Evolutionary conservation across 2,888 invertebrate genomes (phyloP).

Genomic region (Drosophila setosimentum): DNA sequence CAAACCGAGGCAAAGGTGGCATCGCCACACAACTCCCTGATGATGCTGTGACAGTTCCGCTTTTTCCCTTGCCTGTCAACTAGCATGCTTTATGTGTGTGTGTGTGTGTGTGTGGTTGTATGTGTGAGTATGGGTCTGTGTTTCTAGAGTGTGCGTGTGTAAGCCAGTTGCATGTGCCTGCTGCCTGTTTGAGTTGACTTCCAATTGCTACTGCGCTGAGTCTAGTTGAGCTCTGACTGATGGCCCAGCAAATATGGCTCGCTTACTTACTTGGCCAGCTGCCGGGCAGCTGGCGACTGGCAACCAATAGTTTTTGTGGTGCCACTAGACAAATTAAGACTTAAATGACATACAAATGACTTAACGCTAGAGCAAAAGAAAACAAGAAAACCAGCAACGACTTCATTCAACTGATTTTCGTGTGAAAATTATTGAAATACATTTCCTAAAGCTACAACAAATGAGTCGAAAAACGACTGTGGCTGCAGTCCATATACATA

Average conservation of each 20-base stretch:
- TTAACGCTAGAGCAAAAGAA: slow-evolving; percentile 18
- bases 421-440: slow-evolving; percentile 81
- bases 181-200: slow-evolving; percentile 26
- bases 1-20: slow-evolving; percentile 54
- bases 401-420: slow-evolving; percentile 74
- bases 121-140: slow-evolving; percentile 19
- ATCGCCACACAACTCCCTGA: slow-evolving; percentile 39
- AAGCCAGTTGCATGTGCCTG: slow-evolving; percentile 69
- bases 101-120: slow-evolving; percentile 17
- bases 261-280: slow-evolving; percentile 24
- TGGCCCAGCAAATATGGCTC: slow-evolving; percentile 46
- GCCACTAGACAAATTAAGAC: slow-evolving; percentile 66
- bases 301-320: slow-evolving; percentile 16
- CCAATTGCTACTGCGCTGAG: slow-evolving; percentile 45
- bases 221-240: slow-evolving; percentile 74
- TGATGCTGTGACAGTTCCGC: slow-evolving; percentile 74
- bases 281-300: slow-evolving; percentile 6
- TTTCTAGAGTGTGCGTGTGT: slow-evolving; percentile 54
- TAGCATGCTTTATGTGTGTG: slow-evolving; percentile 5
- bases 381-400: slow-evolving; percentile 39
- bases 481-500: slow-evolving; percentile 27
- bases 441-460: slow-evolving; percentile 70
- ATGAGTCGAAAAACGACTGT: slow-evolving; percentile 51
- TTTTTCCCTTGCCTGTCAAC: slow-evolving; percentile 47
- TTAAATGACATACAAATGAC: slow-evolving; percentile 57